Conservation (phyloP, 2,888 invertebrate species). For the Pterostichus madidus region DNA sequence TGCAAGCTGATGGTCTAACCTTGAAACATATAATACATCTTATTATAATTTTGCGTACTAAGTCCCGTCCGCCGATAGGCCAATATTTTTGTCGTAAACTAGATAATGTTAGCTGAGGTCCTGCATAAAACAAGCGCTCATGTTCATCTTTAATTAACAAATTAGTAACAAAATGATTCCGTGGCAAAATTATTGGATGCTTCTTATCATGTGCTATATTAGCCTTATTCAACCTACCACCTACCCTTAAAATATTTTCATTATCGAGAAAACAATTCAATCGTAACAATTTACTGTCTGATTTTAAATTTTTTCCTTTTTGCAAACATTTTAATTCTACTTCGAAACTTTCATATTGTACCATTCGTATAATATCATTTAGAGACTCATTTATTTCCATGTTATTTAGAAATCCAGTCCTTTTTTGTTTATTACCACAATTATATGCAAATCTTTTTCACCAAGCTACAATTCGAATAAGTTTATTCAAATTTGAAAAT, state of each 20-base stretch:
- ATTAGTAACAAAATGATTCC: constrained; percentile 62
- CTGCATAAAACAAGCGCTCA: constrained; percentile 63
- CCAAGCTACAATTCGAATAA: constrained; percentile 5
- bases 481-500: constrained; percentile 10
- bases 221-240: constrained; percentile 59
- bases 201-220: constrained; percentile 57
- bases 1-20: constrained; percentile 58
- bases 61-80: constrained; percentile 56
- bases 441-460: constrained; percentile 22
- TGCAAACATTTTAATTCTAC: background rate
- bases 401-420: background rate
- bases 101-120: constrained; percentile 63
- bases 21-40: constrained; percentile 68
- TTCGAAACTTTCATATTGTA: background rate
- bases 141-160: constrained; percentile 67
- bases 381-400: background rate
- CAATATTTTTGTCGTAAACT: constrained; percentile 65
- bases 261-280: constrained; percentile 69
- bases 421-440: constrained; percentile 29
- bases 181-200: constrained; percentile 67
- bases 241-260: constrained; percentile 64
- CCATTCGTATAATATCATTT: background rate
- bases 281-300: constrained; percentile 54
- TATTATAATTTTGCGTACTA: constrained; percentile 62
- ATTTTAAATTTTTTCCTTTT: background rate